Base-by-base conservation (phyloP, 2,113 vertebrate genomes). In the Tachysurus vachellii region DNA sequence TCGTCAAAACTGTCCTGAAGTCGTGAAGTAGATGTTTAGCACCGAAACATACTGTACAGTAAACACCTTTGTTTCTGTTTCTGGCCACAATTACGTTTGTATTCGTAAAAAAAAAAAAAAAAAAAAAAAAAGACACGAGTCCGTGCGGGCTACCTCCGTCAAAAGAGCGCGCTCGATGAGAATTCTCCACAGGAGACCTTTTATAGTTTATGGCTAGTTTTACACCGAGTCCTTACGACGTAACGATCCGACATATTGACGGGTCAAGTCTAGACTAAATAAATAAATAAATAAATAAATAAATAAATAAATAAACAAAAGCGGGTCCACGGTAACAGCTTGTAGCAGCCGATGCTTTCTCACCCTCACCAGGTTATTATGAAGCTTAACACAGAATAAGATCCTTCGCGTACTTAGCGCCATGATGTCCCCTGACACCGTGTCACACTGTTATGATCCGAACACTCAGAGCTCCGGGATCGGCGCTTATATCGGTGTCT, bases 311-410 rank as follows among this genome's bases (percentile, higher is more conserved):
- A 36, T 2, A 31, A 71, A 71, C 5, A 71, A 50, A 2, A 0
- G 19, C 1, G 8, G 31, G 17, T 42, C 70, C 56, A 83, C 56
- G 13, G 23, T 42, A 66, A 68, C 53, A 21, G 83, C 6, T 2
- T 62, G 42, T 54, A 28, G 3, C 53, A 82, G 82, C 68, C 50
- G 66, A 84, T 86, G 81, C 84, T 88, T 84, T 83, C 54, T 83
- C 17, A n/a, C 14, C 36, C 31, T 9, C 4, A 2, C 54, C n/a
- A 56, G 16, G 5, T 59, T 26, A 42, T 53, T n/a, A 6, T 5
- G 21, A 76, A 54, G 14, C 14, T 54, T 77, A 5, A 75, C 44
- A 23, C 13, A 42, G 13, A 75, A 13, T 50, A 2, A 13, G 3
- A 36, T 5, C 4, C 7, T 13, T 5, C 12, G 7, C 44, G 23